These are phyloP conservation scores for Calyptommatus sinebrachiatus DNA, from an alignment of 2,113 vertebrate species.

Conservation along the genomic window DNA sequence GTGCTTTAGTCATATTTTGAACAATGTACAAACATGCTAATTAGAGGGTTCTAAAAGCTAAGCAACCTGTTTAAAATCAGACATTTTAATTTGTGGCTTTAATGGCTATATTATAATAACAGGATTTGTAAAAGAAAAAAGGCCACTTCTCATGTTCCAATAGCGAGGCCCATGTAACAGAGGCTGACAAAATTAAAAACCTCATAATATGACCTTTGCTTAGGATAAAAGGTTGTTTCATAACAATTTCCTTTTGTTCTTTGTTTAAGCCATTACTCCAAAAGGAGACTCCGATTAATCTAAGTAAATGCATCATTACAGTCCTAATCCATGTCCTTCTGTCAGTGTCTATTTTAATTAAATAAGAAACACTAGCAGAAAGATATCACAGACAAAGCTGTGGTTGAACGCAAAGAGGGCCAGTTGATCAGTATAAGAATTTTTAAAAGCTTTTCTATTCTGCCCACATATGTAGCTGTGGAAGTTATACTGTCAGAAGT, in stretches of 20 bases:
- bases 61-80: constrained; percentile 83
- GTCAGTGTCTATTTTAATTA: constrained; percentile 96
- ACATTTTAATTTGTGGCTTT: constrained; percentile 79
- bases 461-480: constrained; percentile 78
- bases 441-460: constrained; percentile 87
- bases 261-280: constrained; percentile 81
- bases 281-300: constrained; percentile 88
- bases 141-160: constrained; percentile 72
- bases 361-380: constrained; percentile 84
- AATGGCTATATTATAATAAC: constrained; percentile 79
- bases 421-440: constrained; percentile 82
- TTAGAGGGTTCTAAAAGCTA: constrained; percentile 79
- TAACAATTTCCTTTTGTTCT: constrained; percentile 89
- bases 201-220: constrained; percentile 84
- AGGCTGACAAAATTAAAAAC: constrained; percentile 79
- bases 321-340: constrained; percentile 91
- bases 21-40: constrained; percentile 80
- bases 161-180: constrained; percentile 71
- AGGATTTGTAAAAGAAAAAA: constrained; percentile 67
- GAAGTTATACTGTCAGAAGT: constrained; percentile 67
- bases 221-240: constrained; percentile 83
- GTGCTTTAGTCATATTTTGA: constrained; percentile 74
- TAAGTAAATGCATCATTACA: constrained; percentile 90
- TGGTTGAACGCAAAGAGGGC: constrained; percentile 76
- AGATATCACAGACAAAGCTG: constrained; percentile 80